Evolutionary conservation across 2,113 vertebrate genomes (phyloP).

Genomic region (Dendrocopos noguchii): DNA sequence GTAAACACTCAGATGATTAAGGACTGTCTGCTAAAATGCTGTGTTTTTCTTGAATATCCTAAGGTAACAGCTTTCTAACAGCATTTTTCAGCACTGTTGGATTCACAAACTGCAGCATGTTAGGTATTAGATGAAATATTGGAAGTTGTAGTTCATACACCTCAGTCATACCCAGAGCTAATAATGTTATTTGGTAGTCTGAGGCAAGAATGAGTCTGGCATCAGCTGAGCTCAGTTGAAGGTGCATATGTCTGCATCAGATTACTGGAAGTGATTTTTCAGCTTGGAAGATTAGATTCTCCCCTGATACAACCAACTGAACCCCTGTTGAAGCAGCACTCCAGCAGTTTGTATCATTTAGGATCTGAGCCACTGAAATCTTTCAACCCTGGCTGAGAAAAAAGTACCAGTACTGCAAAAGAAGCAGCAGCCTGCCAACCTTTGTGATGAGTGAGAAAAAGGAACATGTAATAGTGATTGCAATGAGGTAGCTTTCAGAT

Average conservation of each 20-base stretch:
- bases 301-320: background rate
- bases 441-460: background rate
- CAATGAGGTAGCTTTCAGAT: background rate
- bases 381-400: background rate
- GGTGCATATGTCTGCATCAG: background rate
- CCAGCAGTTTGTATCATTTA: background rate
- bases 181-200: background rate
- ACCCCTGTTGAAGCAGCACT: background rate
- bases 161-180: background rate
- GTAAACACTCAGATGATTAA: background rate
- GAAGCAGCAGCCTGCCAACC: background rate
- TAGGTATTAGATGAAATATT: background rate
- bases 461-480: background rate
- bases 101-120: background rate
- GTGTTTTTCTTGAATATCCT: background rate
- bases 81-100: background rate
- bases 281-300: background rate
- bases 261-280: background rate
- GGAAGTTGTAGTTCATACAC: background rate
- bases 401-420: background rate
- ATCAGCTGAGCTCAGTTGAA: background rate
- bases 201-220: background rate
- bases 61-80: background rate
- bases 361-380: background rate
- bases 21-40: background rate